A percentile compares a stretch with the other conserved stretches of the same genome.
Conservation (phyloP, 2,113 vertebrate genomes). For the Brachionichthys hirsutus region DNA sequence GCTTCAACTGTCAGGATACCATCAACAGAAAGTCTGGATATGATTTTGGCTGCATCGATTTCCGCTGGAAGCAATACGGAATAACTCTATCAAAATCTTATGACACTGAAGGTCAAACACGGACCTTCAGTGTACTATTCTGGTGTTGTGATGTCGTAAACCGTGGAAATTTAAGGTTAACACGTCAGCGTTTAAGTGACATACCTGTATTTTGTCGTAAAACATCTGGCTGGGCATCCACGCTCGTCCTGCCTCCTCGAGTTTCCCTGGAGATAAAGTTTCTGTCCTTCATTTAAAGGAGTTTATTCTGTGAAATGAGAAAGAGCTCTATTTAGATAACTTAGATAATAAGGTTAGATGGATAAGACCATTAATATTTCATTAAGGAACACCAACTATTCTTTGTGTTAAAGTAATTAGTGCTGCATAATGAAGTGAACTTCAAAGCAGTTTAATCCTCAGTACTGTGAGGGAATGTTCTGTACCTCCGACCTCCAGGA, state of each 20-base stretch:
- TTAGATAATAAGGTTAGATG: slow-evolving; percentile 33
- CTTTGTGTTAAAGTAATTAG: slow-evolving; percentile 22
- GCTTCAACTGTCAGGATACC: slow-evolving; percentile 76
- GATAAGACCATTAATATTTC: slow-evolving; percentile 20
- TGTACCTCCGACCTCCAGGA: slow-evolving; percentile 77
- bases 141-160: slow-evolving; percentile 1
- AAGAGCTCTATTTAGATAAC: slow-evolving; percentile 45
- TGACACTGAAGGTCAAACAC: slow-evolving; percentile 7
- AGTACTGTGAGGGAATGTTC: neutral
- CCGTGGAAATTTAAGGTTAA: neutral
- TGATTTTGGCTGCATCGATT: slow-evolving; percentile 53
- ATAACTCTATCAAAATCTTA: slow-evolving; percentile 7
- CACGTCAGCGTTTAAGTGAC: slow-evolving; percentile 18
- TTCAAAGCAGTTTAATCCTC: neutral
- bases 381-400: slow-evolving; percentile 13
- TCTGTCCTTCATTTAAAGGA: neutral
- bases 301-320: slow-evolving; percentile 19
- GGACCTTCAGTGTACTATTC: neutral
- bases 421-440: slow-evolving; percentile 13
- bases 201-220: slow-evolving; percentile 80
- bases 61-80: slow-evolving; percentile 60
- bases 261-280: slow-evolving; percentile 66
- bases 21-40: slow-evolving; percentile 65
- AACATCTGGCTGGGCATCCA: slow-evolving; percentile 76
- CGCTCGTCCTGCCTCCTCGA: slow-evolving; percentile 75